Percentiles rank a stretch among this genome's conserved stretches.
Conservation (phyloP, 2,888 invertebrate species). For the Limulus polyphemus region DNA sequence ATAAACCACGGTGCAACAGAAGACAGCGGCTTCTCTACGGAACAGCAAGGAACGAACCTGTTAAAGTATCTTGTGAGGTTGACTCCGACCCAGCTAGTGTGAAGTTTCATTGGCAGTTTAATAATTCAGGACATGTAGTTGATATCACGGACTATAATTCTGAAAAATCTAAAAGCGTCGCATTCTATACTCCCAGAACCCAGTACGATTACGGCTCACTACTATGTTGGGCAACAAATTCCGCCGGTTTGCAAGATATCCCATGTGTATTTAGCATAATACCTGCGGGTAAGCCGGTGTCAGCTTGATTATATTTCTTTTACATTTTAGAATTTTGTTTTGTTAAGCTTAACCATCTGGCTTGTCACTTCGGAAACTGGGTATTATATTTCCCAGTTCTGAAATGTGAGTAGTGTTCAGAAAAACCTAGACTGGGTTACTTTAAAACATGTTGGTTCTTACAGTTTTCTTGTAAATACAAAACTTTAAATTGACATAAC, state of each 20-base stretch:
- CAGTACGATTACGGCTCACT: slow-evolving; percentile 83
- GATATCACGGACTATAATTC: slow-evolving; percentile 4
- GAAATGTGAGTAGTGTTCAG: too few species aligned
- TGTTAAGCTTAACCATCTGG: too few species aligned
- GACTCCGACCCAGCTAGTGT: slow-evolving; percentile 79
- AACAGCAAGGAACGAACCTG: slow-evolving; percentile 66
- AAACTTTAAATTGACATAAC: too few species aligned
- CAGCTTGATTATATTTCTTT: too few species aligned
- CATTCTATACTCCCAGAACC: slow-evolving; percentile 49
- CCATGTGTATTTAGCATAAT: slow-evolving; percentile 86
- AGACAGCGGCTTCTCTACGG: slow-evolving; percentile 52
- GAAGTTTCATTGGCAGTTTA: slow-evolving; percentile 81
- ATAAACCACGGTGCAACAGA: neutral
- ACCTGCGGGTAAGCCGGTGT: slow-evolving; percentile 46
- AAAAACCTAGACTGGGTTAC: too few species aligned
- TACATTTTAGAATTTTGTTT: too few species aligned
- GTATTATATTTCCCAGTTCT: too few species aligned
- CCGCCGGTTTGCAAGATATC: slow-evolving; percentile 63
- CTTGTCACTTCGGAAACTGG: too few species aligned
- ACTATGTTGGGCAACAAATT: slow-evolving; percentile 66
- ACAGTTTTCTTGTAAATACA: too few species aligned
- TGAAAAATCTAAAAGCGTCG: slow-evolving; percentile 12
- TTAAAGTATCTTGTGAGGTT: slow-evolving; percentile 53
- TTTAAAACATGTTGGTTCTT: too few species aligned
- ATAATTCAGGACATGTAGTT: slow-evolving; percentile 49